Conservation (phyloP, 2,797 vertebrate species). For the Silurus aristotelis region DNA sequence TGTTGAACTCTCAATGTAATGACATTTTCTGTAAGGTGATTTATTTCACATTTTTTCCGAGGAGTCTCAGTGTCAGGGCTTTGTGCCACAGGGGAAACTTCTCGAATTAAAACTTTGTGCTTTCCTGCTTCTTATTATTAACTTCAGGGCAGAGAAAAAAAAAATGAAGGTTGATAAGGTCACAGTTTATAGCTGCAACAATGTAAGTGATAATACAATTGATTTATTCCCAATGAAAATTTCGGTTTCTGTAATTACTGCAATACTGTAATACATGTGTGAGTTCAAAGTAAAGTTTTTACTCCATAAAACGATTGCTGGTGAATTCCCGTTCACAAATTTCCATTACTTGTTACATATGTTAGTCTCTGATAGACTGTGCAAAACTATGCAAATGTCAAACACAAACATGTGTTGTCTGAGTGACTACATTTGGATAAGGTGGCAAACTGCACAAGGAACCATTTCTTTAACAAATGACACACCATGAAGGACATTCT, state of each 20-base stretch:
- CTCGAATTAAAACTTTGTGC: neutral
- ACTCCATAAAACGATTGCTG: neutral
- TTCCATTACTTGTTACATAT: neutral
- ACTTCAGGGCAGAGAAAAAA: neutral
- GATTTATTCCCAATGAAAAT: neutral
- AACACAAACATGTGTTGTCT: conserved; percentile 4
- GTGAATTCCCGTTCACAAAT: neutral
- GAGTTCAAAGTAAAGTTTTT: too few relatives aligned
- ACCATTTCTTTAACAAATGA: conserved; percentile 17
- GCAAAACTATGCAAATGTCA: neutral
- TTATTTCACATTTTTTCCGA: neutral
- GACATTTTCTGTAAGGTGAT: neutral
- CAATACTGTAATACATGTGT: neutral
- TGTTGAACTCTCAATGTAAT: neutral
- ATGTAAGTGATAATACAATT: neutral
- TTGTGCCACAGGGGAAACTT: neutral
- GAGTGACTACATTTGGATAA: neutral
- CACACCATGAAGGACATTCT: conserved; percentile 1
- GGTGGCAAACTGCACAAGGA: neutral
- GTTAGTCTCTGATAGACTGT: neutral
- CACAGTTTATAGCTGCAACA: neutral
- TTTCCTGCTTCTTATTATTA: neutral
- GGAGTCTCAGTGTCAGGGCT: neutral
- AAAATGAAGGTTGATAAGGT: neutral
- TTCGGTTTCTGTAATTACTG: neutral